These are phyloP conservation scores for Eriocheir sinensis DNA, from an alignment of 1,140 invertebrate species.

Conservation along the genomic window DNA sequence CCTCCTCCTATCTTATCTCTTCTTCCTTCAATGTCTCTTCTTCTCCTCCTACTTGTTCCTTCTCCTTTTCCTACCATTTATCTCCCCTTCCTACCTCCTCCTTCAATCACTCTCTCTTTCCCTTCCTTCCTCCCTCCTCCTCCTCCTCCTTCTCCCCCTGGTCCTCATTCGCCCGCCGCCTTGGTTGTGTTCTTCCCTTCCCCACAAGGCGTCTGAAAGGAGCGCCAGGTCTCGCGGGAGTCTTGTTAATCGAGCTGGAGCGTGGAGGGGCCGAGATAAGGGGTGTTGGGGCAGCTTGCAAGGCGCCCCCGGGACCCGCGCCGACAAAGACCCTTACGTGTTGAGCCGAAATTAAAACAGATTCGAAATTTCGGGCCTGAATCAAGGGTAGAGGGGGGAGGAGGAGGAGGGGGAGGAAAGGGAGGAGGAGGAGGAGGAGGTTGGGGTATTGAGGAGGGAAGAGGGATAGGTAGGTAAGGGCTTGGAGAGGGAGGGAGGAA, in stretches of 20 bases:
- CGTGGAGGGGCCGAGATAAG: conserved; percentile 78
- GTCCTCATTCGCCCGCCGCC: too few relatives aligned
- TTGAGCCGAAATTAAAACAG: conserved; percentile 79
- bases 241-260: conserved; percentile 78
- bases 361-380: conserved; percentile 77
- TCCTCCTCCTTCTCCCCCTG: neutral
- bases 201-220: conserved; percentile 72
- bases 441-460: neutral
- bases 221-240: conserved; percentile 74
- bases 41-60: too few relatives aligned
- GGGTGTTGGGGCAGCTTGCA: conserved; percentile 74
- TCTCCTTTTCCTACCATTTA: neutral
- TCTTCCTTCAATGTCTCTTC: neutral
- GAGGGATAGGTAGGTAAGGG: neutral
- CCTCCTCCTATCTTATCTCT: neutral
- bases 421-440: too few relatives aligned
- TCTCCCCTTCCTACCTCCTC: neutral
- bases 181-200: conserved; percentile 65
- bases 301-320: conserved; percentile 67
- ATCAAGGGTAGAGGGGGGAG: conserved; percentile 30
- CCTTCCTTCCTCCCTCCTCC: conserved; percentile 32
- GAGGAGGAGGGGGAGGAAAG: neutral
- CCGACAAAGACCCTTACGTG: conserved; percentile 78
- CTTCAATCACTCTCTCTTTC: conserved; percentile 23
- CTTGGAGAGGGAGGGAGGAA: neutral